These are phyloP conservation scores for Drosophila tanythrix DNA, from an alignment of 2,888 invertebrate genomes.

Conservation along the genomic window DNA sequence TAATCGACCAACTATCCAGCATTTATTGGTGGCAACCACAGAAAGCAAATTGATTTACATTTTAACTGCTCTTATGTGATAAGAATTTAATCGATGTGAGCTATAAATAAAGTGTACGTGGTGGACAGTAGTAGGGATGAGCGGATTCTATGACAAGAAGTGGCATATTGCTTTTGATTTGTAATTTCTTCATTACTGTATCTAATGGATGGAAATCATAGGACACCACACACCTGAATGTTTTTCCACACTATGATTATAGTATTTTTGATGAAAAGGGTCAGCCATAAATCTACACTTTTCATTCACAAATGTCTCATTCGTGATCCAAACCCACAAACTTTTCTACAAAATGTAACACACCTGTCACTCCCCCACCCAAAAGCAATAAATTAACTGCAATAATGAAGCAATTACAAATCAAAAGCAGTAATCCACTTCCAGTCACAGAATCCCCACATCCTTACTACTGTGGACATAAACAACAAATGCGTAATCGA, in stretches of 20 bases:
- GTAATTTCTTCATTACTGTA: too few species aligned
- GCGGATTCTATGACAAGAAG: not conserved
- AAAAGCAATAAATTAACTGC: not conserved
- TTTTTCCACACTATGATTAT: too few species aligned
- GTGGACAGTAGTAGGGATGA: not conserved
- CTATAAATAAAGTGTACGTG: not conserved
- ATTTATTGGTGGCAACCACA: conserved; percentile 22
- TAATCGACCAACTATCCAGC: not conserved
- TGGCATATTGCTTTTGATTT: not conserved
- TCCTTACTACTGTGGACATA: not conserved
- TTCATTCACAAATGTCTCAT: not conserved
- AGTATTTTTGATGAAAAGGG: not conserved
- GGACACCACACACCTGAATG: too few species aligned
- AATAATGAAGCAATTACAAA: not conserved
- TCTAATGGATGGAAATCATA: too few species aligned
- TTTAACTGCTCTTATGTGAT: conserved; percentile 1
- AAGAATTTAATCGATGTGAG: conserved; percentile 1
- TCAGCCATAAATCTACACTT: not conserved
- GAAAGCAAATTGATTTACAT: conserved; percentile 32
- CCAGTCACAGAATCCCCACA: not conserved
- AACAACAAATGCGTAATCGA: not conserved
- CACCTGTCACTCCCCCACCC: not conserved
- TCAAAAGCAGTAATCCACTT: not conserved
- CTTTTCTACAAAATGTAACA: not conserved
- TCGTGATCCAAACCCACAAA: not conserved